phyloP scores from a whole-genome alignment of 2,113 vertebrate species.

The Indri indri region DNA sequence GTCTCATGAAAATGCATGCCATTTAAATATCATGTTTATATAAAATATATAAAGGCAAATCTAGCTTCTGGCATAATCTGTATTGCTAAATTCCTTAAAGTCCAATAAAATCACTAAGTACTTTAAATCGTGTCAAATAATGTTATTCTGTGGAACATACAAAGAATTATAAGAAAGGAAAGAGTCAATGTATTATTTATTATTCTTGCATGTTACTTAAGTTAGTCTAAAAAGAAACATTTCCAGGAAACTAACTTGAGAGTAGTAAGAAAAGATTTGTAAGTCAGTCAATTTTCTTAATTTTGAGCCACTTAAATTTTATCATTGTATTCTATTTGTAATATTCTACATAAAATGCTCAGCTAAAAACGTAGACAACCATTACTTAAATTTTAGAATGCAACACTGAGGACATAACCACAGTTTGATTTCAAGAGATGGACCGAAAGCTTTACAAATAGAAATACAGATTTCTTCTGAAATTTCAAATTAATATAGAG shows the following conservation, averaged over 20 bases:
- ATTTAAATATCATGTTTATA: background rate
- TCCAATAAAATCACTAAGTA: background rate
- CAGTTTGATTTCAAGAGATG: background rate
- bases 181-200: background rate
- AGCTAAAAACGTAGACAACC: background rate
- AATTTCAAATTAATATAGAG: background rate
- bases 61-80: background rate
- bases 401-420: background rate
- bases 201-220: background rate
- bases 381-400: conserved; percentile 10
- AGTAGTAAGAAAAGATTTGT: background rate
- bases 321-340: background rate
- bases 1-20: background rate
- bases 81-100: background rate
- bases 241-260: background rate
- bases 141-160: background rate
- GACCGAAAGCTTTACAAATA: background rate
- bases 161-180: background rate
- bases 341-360: background rate
- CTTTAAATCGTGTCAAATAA: conserved; percentile 43
- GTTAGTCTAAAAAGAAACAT: background rate
- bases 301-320: background rate
- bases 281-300: background rate
- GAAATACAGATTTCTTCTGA: background rate
- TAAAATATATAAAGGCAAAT: background rate